These are phyloP conservation scores for Napeogenes inachia DNA, from an alignment of 2,888 invertebrate species.

Conservation along the genomic window DNA sequence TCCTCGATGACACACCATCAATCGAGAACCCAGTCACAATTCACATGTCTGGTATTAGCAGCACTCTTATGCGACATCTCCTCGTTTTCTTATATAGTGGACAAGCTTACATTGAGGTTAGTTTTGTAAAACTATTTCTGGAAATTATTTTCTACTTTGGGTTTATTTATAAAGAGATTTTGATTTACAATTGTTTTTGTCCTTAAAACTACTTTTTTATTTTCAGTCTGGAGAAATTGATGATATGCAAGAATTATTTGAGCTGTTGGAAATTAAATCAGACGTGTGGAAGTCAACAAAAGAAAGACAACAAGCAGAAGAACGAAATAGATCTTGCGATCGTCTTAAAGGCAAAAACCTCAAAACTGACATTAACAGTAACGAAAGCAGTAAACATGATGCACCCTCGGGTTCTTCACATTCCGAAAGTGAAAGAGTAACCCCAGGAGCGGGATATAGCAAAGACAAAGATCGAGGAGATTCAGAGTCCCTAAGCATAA, in stretches of 20 bases:
- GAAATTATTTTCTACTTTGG: constrained; percentile 9
- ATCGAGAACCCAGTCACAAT: constrained; percentile 86
- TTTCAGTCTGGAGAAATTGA: constrained; percentile 87
- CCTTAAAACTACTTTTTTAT: constrained; percentile 17
- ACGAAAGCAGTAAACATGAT: constrained; percentile 74
- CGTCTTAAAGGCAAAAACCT: constrained; percentile 67
- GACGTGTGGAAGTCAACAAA: constrained; percentile 83
- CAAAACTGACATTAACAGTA: constrained; percentile 74
- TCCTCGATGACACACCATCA: constrained; percentile 84
- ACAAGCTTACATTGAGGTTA: constrained; percentile 87
- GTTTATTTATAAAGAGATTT: not conserved
- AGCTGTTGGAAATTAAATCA: constrained; percentile 90
- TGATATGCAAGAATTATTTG: constrained; percentile 89
- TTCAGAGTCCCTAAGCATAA: constrained; percentile 68
- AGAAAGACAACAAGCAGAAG: constrained; percentile 72
- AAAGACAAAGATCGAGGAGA: constrained; percentile 67
- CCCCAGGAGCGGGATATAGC: constrained; percentile 69
- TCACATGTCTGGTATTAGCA: constrained; percentile 89
- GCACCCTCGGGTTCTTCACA: constrained; percentile 72
- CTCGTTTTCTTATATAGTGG: constrained; percentile 92
- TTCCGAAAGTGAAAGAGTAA: constrained; percentile 70
- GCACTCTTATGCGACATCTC: constrained; percentile 87
- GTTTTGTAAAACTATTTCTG: constrained; percentile 27
- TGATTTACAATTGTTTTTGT: not conserved
- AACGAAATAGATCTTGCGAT: constrained; percentile 70